These are phyloP conservation scores for Pristionchus japonicus DNA, from an alignment of 2,888 invertebrate species.

Conservation along the genomic window DNA sequence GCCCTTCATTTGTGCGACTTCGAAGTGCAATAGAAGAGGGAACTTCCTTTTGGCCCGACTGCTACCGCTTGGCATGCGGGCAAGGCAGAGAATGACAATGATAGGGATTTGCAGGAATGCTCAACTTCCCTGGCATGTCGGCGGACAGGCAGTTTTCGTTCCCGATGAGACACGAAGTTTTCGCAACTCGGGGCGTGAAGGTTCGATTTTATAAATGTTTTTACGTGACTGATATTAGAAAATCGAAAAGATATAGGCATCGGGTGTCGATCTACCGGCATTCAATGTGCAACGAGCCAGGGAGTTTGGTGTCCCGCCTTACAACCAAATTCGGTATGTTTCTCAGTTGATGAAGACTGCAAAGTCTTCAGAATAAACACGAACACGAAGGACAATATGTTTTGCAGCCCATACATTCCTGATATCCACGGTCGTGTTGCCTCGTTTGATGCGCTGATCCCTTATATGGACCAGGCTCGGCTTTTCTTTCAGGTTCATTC, in stretches of 20 bases:
- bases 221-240: too few species aligned
- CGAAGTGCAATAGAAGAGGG: background rate
- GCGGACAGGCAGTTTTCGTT: constrained; percentile 58
- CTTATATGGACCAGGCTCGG: background rate
- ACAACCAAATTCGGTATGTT: constrained; percentile 50
- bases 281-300: constrained; percentile 87
- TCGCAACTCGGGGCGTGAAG: constrained; percentile 87
- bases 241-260: constrained; percentile 40
- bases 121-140: constrained; percentile 55
- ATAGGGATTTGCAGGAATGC: constrained; percentile 51
- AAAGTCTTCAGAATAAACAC: background rate
- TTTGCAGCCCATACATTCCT: background rate
- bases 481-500: too few species aligned
- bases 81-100: too few species aligned
- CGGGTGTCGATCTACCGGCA: constrained; percentile 91
- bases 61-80: too few species aligned
- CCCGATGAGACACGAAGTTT: constrained; percentile 76
- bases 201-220: too few species aligned
- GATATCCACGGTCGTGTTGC: constrained; percentile 5
- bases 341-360: background rate
- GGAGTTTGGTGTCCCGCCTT: constrained; percentile 56
- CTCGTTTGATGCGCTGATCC: constrained; percentile 11
- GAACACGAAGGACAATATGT: too few species aligned
- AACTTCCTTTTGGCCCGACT: too few species aligned
- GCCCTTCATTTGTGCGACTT: constrained; percentile 26